Conservation (phyloP, 2,888 invertebrate species). For the Spisula solida region DNA sequence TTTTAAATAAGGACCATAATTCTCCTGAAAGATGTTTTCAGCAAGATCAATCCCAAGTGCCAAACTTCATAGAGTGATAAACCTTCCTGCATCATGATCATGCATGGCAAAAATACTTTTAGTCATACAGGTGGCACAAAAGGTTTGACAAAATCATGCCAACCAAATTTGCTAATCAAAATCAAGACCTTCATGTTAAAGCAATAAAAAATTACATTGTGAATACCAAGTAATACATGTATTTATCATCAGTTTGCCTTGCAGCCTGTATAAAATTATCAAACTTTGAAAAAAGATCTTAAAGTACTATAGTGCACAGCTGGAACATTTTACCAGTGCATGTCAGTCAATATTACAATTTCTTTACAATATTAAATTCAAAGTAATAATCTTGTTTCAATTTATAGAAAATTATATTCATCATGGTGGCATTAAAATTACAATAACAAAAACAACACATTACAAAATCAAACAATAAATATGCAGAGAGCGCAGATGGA, state of each 20-base stretch:
- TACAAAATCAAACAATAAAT: slow-evolving; percentile 9
- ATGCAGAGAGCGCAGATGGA: slow-evolving; percentile 12
- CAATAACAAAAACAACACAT: slow-evolving; percentile 15
- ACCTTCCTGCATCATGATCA: no score
- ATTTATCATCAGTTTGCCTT: not conserved
- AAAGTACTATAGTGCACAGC: not conserved
- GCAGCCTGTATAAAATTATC: not conserved
- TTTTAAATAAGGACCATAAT: no score
- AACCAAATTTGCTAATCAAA: not conserved
- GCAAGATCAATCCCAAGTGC: no score
- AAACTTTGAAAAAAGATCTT: not conserved
- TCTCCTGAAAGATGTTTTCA: no score
- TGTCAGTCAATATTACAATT: not conserved
- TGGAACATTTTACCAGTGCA: not conserved
- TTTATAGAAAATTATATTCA: slow-evolving; percentile 6
- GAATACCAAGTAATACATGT: not conserved
- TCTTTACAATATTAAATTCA: not conserved
- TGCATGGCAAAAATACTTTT: no score
- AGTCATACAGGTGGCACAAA: no score
- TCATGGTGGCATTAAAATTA: not conserved
- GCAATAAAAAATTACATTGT: not conserved
- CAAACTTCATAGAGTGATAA: no score
- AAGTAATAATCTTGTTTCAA: not conserved
- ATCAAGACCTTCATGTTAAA: not conserved
- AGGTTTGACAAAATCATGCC: not conserved